Conservation (phyloP, 2,113 vertebrate species). For the Myodes glareolus region DNA sequence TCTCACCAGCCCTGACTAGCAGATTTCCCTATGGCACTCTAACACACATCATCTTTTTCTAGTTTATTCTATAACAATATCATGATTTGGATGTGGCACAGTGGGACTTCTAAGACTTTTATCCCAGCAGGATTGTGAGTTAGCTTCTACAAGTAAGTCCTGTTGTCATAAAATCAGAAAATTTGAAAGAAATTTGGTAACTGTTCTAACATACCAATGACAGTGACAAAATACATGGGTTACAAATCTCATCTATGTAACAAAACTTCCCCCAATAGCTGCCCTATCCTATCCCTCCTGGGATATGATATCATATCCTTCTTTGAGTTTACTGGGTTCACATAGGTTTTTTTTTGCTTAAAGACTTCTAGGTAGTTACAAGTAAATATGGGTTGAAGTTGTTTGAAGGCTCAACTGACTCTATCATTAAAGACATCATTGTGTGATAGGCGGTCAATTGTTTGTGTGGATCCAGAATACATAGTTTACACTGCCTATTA, state of each 20-base stretch:
- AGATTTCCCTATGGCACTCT: neutral
- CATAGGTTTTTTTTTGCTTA: neutral
- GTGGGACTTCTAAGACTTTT: neutral
- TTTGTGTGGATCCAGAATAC: neutral
- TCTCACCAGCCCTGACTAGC: neutral
- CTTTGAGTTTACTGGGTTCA: neutral
- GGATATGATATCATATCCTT: too few relatives aligned
- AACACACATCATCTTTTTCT: neutral
- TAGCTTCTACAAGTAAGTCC: neutral
- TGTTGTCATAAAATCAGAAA: neutral
- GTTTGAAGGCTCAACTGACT: neutral
- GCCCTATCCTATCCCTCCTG: neutral
- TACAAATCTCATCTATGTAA: neutral
- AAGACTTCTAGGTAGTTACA: neutral
- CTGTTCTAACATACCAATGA: neutral
- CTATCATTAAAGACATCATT: neutral
- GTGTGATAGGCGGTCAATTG: neutral
- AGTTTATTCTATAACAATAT: neutral
- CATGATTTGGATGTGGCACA: neutral
- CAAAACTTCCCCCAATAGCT: neutral
- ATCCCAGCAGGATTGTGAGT: neutral
- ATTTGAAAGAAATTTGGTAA: neutral
- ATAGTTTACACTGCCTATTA: neutral
- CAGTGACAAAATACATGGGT: neutral
- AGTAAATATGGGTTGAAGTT: neutral